Base-by-base conservation (phyloP, 2,888 invertebrate species). In the Melangyna quadrimaculata region DNA sequence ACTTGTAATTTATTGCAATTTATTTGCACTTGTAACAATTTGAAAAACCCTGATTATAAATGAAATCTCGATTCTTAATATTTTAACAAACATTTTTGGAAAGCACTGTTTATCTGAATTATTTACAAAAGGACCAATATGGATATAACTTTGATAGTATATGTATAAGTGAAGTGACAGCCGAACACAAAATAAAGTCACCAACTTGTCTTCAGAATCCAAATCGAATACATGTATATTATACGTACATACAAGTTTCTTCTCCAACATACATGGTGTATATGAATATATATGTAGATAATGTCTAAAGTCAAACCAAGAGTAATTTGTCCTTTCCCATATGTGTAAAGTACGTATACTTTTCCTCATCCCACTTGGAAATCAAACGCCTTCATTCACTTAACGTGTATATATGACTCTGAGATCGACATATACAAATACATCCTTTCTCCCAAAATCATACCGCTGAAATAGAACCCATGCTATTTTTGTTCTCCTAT, bases 301-400 rank as follows among this genome's bases (percentile, higher is more conserved):
- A 45, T n/a, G 53, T n/a, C n/a, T 14, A 51, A 14, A 61, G 65
- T 19, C 35, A 37, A 55, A 40, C 40, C 29, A 27, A 40, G 10
- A 57, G 69, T 55, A 83, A 73, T 73, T 73, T 74, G 83, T 78
- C 79, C 83, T 73, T 69, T 59, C 67, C 17, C 48, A 48, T 67
- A n/a, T 48, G 73, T 73, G 73, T 70, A 65, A 17, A 55, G 55
- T 51, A 69, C 61, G 10, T 45, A 12, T 24, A 14, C n/a, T 67
- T 3, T 22, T 48, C 6, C 35, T 35, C 12, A 14, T 6, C 32
- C 51, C 22, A 0, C 35, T 35, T 35, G n/a, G n/a, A n/a, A 48
- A n/a, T n/a, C 19, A 19, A 59, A 14, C 35, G 4, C 51, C 51
- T 9, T 35, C 1, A 51, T 10, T 51, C n/a, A 65, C 67, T 67